Evolutionary conservation across 2,888 invertebrate genomes (phyloP), one percentile per base, ranked within the genome.

Genomic region (Papilio elwesi): DNA sequence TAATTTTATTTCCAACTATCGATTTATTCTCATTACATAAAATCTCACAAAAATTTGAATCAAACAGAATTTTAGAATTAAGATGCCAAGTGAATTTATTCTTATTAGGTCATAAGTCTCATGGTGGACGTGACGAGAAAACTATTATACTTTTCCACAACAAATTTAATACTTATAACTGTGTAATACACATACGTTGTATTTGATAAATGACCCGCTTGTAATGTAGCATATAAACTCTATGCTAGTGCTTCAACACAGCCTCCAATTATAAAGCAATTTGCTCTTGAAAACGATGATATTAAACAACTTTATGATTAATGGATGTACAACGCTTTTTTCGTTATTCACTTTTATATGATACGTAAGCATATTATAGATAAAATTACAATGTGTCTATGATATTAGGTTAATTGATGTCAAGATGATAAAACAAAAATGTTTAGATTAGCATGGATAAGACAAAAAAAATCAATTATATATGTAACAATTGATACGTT

Each of bases 181-280:
- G 38, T 38, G 36, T 38, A 59, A 59, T 59, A 38, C 38, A 0
- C 38, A 38, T 38, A 36, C 36, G 9, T 59, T n/a, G 36, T 11
- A 68, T 67, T 26, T 68, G 68, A 68, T 68, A 68, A 68, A 68
- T 55, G 55, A 47, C 13, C 47, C 47, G 47, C 47, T 26, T 13
- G 12, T 57, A 68, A 68, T 57, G 26, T 68, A n/a, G 49, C 68
- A 68, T 57, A 68, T 59, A 68, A 68, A 57, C 49, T 57, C 53
- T 16, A 9, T 12, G 55, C 55, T 5, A 36, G 26, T 65, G 16
- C 57, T 57, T 71, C 76, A 77, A 74, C 77, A 70, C 70, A 51
- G 38, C 36, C 51, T 52, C 75, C 80, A 78, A 82, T 84, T 80
- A 78, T 71, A 77, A 77, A 75, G 78, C 78, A 78, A 80, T 80